These are phyloP conservation scores for Noctua comes DNA, from an alignment of 2,888 invertebrate genomes.

Conservation along the genomic window DNA sequence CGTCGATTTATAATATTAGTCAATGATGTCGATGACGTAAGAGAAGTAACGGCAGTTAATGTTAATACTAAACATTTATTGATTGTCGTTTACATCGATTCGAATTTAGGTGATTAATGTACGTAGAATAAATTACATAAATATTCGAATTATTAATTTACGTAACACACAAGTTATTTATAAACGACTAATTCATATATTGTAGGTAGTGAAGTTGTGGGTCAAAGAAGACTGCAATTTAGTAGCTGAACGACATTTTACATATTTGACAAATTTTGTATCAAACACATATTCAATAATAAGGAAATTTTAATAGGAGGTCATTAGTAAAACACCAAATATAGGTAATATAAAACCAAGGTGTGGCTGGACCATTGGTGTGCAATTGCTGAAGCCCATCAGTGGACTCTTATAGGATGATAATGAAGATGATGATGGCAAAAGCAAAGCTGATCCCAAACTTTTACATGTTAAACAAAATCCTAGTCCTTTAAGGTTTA, in stretches of 20 bases:
- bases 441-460: background rate
- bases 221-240: background rate
- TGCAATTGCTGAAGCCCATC: background rate
- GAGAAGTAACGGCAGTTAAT: conserved; percentile 7
- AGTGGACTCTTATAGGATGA: background rate
- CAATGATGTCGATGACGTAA: background rate
- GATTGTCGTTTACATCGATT: conserved; percentile 22
- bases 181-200: conserved; percentile 14
- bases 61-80: conserved; percentile 26
- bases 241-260: background rate
- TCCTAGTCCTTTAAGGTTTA: background rate
- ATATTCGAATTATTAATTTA: conserved; percentile 32
- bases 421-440: background rate
- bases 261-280: background rate
- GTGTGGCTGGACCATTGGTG: background rate
- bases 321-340: too few species aligned
- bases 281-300: background rate
- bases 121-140: conserved; percentile 46
- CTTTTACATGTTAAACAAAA: background rate
- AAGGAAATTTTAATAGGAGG: background rate
- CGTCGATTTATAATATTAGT: conserved; percentile 13
- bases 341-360: background rate
- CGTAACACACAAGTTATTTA: conserved; percentile 22
- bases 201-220: background rate
- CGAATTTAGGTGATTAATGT: conserved; percentile 26